phyloP scores from a whole-genome alignment of 2,888 invertebrate genomes.

The Clanis bilineata region DNA sequence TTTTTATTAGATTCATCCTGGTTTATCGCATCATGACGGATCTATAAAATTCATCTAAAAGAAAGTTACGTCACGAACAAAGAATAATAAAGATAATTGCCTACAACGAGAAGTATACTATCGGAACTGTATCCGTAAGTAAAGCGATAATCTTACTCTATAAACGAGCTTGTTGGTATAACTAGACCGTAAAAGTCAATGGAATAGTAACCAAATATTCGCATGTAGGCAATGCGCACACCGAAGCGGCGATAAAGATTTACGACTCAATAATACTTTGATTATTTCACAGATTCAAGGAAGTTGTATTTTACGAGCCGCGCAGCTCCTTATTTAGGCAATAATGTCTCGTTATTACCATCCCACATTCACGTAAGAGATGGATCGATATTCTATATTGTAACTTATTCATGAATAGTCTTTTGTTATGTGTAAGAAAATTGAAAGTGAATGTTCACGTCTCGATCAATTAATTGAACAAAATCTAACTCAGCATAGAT shows the following conservation, averaged over 20 bases:
- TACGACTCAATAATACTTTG: constrained; percentile 76
- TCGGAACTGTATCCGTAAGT: neutral
- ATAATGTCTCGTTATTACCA: constrained; percentile 63
- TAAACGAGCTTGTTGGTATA: constrained; percentile 13
- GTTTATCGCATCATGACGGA: neutral
- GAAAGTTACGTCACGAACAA: neutral
- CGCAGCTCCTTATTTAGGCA: constrained; percentile 68
- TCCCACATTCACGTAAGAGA: constrained; percentile 46
- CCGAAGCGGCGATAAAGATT: constrained; percentile 63
- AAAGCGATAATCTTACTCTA: neutral
- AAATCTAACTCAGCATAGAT: no score
- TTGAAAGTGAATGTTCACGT: no score
- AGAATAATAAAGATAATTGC: neutral
- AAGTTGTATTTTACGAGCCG: constrained; percentile 71
- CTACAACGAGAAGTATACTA: neutral
- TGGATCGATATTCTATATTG: constrained; percentile 45
- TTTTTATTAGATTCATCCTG: neutral
- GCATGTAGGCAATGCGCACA: constrained; percentile 53
- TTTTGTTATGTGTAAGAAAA: constrained; percentile 17
- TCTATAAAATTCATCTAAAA: neutral
- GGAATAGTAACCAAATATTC: constrained; percentile 69
- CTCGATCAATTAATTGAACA: no score
- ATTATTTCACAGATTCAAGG: constrained; percentile 75
- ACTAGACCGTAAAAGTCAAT: constrained; percentile 40
- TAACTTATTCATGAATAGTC: constrained; percentile 9